Evolutionary conservation across 2,888 invertebrate species (phyloP), one percentile per base, ranked within the genome.

Genomic region (Cryptus armator): DNA sequence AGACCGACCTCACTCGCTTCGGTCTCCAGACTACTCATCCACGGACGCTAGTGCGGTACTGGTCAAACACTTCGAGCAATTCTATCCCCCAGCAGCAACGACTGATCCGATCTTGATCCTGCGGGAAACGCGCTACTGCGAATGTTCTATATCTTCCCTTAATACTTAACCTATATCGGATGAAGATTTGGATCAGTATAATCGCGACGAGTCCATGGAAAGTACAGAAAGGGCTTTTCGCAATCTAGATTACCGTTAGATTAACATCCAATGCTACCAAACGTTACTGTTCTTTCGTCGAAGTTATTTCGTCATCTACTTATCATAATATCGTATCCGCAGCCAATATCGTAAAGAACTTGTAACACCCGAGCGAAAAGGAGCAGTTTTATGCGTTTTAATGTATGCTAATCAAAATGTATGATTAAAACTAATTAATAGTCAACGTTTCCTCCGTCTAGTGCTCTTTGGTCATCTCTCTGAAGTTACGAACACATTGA

Each of bases 11-110:
- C 19, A n/a, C 37, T 12, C 51, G 32, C 43, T 37, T 19, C 68
- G 75, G 37, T 80, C 66, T 79, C 62, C 24, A 37, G 56, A 70
- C 70, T 70, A 76, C 68, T 84, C 56, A 72, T 72, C 80, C 68
- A 66, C 59, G 72, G 24, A 71, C 56, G 53, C 44, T 75, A n/a
- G 62, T 32, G 51, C 12, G 51, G 43, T 64, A 46, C 70, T 75
- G 83, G 46, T 81, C 80, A 81, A 84, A 84, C 76, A 81, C 80
- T 84, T 77, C 72, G 76, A 24, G 62, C 59, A 12, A 24, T 75
- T 79, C 79, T 70, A 75, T 70, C n/a, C 70, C 43, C 62, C 67
- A 44, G 51, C 72, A 72, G 80, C 76, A 43, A 72, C 80, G 29
- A 46, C 76, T 56, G 76, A 71, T 76, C 80, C 66, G 64, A 71